Percentiles rank a stretch among this genome's conserved stretches.
Conservation (phyloP, 2,797 vertebrate genomes). For the Eleutherodactylus coqui region DNA sequence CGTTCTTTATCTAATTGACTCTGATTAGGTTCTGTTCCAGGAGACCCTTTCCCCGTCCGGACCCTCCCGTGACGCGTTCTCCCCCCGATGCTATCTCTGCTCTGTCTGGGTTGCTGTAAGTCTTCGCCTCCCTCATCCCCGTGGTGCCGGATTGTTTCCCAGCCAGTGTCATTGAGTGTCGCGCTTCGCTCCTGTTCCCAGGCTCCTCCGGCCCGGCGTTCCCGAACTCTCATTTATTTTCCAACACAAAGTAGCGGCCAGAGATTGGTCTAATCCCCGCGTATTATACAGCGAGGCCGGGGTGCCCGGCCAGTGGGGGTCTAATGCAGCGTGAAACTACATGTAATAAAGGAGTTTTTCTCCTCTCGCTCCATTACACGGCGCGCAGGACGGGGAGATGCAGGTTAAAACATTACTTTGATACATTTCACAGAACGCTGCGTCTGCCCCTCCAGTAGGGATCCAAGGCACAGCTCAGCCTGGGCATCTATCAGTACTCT, state of each 20-base stretch:
- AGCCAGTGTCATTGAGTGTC: neutral
- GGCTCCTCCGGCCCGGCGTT: neutral
- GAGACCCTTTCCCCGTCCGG: neutral
- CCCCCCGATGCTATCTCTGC: neutral
- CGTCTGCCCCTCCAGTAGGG: neutral
- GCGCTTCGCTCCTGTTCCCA: neutral
- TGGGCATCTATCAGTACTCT: slow-evolving; percentile 25
- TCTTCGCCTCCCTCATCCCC: neutral
- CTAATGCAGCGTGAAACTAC: slow-evolving; percentile 46
- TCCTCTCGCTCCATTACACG: slow-evolving; percentile 35
- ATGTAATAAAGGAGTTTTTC: slow-evolving; percentile 37
- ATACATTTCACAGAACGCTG: neutral
- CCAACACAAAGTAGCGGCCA: slow-evolving; percentile 8
- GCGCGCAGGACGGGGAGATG: neutral
- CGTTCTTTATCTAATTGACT: neutral
- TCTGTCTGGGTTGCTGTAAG: too few relatives aligned
- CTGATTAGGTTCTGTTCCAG: accelerated
- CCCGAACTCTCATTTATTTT: slow-evolving; percentile 46
- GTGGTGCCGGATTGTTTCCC: neutral
- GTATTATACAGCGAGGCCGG: neutral
- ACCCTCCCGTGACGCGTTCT: neutral
- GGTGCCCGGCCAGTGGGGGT: slow-evolving; percentile 12
- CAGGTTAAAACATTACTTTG: neutral
- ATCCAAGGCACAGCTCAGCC: neutral
- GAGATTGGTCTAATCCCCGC: slow-evolving; percentile 10